Percentiles rank a stretch among this genome's conserved stretches.
Evolutionary conservation across 2,888 invertebrate species (phyloP).

Genomic region (Epirrhoe tristata): DNA sequence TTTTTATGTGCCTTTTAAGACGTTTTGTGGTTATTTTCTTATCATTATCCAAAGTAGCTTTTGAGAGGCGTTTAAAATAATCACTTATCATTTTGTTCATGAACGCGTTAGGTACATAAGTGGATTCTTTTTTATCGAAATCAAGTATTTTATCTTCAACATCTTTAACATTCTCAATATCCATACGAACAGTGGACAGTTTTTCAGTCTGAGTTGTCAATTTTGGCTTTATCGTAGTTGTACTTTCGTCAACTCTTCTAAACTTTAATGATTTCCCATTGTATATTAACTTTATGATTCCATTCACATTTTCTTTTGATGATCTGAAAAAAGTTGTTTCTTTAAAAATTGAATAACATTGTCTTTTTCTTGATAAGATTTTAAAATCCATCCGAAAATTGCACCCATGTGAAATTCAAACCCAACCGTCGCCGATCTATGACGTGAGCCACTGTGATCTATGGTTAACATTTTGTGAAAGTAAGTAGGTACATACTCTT

Average conservation of each 20-base stretch:
- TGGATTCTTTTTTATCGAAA: not conserved
- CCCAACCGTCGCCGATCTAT: too few relatives aligned
- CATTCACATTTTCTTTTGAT: conserved; percentile 59
- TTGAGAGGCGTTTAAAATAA: conserved; percentile 50
- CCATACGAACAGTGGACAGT: not conserved
- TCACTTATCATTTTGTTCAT: conserved; percentile 55
- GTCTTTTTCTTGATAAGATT: too few relatives aligned
- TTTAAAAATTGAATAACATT: not conserved
- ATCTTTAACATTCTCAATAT: conserved; percentile 10
- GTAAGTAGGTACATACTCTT: too few relatives aligned
- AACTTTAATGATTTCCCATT: conserved; percentile 67
- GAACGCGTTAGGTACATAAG: conserved; percentile 44
- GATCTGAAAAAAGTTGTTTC: conserved; percentile 51
- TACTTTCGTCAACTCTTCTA: conserved; percentile 34
- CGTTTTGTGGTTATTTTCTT: conserved; percentile 50
- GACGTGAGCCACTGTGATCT: too few relatives aligned
- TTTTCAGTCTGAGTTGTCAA: not conserved
- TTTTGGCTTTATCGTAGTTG: not conserved
- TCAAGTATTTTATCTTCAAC: conserved; percentile 5
- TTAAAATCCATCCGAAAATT: not conserved
- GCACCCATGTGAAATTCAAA: too few relatives aligned
- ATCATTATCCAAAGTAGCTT: conserved; percentile 34
- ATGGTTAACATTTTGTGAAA: too few relatives aligned
- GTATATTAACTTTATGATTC: conserved; percentile 64
- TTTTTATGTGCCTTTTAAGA: conserved; percentile 66